phyloP scores from a whole-genome alignment of 2,888 invertebrate genomes.

The Sympetrum striolatum region DNA sequence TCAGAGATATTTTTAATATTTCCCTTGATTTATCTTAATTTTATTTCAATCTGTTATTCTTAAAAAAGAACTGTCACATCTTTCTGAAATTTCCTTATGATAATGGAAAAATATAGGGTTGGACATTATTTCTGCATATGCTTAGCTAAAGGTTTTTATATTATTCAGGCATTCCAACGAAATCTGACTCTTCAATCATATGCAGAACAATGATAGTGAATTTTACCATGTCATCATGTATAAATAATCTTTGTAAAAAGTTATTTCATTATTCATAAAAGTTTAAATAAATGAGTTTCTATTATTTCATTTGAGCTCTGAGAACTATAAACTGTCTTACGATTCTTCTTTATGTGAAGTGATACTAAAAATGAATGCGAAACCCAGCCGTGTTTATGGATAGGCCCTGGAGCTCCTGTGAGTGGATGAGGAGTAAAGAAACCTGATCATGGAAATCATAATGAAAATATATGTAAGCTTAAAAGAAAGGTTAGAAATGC shows the following conservation, averaged over 20 bases:
- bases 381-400: too few relatives aligned
- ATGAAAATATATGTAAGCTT: too few relatives aligned
- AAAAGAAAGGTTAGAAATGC: too few relatives aligned
- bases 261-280: neutral
- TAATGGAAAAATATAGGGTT: neutral
- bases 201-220: neutral
- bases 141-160: neutral
- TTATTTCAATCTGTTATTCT: neutral
- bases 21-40: neutral
- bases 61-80: neutral
- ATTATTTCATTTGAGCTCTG: neutral
- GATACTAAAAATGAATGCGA: too few relatives aligned
- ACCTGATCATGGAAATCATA: too few relatives aligned
- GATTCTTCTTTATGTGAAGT: too few relatives aligned
- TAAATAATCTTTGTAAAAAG: neutral
- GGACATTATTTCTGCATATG: neutral
- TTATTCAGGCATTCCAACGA: neutral
- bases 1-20: neutral
- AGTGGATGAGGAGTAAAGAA: too few relatives aligned
- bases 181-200: neutral
- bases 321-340: too few relatives aligned
- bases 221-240: neutral
- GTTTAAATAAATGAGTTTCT: neutral
- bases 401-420: too few relatives aligned
- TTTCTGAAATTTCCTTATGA: neutral